Evolutionary conservation across 1,140 invertebrate genomes (phyloP).

Genomic region (Drosophila tani): DNA sequence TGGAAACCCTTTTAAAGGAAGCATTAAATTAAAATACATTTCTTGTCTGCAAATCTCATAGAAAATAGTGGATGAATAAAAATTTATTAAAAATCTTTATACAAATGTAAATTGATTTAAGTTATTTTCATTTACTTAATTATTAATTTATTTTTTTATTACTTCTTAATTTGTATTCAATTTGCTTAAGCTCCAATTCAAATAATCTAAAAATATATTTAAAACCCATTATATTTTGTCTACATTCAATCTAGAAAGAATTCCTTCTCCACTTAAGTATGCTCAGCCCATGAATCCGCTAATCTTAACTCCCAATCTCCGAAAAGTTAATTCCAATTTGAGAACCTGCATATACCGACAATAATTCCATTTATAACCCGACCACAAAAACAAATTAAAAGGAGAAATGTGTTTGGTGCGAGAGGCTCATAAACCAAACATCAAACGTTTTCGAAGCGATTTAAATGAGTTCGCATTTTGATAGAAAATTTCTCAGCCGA

Average conservation of each 20-base stretch:
- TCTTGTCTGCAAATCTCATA: background rate
- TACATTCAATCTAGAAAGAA: no score
- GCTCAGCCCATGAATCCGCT: conserved; percentile 15
- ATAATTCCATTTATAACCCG: conserved; percentile 33
- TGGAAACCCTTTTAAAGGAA: background rate
- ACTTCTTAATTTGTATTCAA: background rate
- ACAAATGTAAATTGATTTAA: no score
- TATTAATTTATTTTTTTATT: background rate
- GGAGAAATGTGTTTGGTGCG: conserved; percentile 46
- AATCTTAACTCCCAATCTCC: conserved; percentile 26
- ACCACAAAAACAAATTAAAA: conserved; percentile 22
- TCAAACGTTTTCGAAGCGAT: conserved; percentile 68
- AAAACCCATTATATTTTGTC: no score
- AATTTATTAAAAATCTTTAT: no score
- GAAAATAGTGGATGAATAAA: no score
- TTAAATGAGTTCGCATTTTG: conserved; percentile 77
- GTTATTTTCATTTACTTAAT: background rate
- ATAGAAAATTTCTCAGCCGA: conserved; percentile 66
- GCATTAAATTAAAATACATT: background rate
- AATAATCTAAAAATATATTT: no score
- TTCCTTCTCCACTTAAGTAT: conserved; percentile 7
- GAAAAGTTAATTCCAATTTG: conserved; percentile 15
- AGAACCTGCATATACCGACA: conserved; percentile 39
- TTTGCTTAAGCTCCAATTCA: background rate
- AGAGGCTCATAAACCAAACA: conserved; percentile 72